These are phyloP conservation scores for Shargacucullia verbasci DNA, from an alignment of 2,888 invertebrate genomes.

Conservation along the genomic window DNA sequence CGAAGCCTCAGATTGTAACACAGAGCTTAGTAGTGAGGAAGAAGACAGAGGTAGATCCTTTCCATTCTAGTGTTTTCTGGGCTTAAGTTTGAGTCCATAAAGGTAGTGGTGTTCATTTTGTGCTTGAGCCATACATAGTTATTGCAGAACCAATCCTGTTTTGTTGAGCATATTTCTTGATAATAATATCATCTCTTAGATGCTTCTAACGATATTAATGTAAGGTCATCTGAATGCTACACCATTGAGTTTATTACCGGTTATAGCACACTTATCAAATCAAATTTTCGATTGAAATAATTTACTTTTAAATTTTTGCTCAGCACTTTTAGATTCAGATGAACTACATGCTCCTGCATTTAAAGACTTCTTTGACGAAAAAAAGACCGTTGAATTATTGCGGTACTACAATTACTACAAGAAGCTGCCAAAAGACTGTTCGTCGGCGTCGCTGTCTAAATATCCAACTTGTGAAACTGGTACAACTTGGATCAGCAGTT, in stretches of 20 bases:
- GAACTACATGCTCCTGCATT: background rate
- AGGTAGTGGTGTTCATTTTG: no score
- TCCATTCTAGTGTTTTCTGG: background rate
- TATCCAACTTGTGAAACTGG: conserved; percentile 32
- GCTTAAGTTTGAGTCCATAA: no score
- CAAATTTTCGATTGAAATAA: no score
- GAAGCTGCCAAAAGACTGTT: conserved; percentile 24
- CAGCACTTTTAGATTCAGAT: conserved; percentile 9
- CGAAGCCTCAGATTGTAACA: conserved; percentile 18
- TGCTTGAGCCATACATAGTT: no score
- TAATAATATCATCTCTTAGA: no score
- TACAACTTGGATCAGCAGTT: conserved; percentile 34
- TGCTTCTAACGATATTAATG: no score
- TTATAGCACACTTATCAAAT: no score
- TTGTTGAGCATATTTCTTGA: no score
- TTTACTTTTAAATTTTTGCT: no score
- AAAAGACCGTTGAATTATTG: background rate
- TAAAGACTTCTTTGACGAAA: conserved; percentile 14
- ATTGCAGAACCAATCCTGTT: no score
- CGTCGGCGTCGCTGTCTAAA: background rate
- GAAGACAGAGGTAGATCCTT: background rate
- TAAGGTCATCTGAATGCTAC: no score
- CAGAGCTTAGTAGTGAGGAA: background rate
- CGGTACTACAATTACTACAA: conserved; percentile 6
- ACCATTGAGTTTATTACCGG: no score